Conservation (phyloP, 2,113 vertebrate species). For the Zapus hudsonius region DNA sequence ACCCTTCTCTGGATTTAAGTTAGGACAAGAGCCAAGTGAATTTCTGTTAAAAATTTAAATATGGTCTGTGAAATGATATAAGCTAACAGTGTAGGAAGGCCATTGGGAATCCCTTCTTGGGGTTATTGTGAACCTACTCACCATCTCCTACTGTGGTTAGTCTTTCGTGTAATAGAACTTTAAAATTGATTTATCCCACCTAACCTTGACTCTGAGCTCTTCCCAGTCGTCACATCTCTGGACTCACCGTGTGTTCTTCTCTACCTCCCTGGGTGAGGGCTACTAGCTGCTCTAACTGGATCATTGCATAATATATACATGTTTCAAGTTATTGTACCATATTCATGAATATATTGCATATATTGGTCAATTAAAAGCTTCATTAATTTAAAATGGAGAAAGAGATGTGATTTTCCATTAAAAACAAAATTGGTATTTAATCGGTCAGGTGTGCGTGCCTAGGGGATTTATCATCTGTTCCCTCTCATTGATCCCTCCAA, state of each 20-base stretch:
- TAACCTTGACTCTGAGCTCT: neutral
- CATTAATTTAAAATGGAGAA: too few relatives aligned
- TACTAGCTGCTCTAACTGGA: neutral
- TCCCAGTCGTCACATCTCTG: neutral
- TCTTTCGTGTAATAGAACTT: neutral
- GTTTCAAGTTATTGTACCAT: neutral
- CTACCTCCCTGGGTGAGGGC: neutral
- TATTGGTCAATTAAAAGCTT: too few relatives aligned
- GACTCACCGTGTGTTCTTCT: neutral
- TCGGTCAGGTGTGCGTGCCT: too few relatives aligned
- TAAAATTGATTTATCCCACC: neutral
- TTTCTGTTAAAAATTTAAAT: slow-evolving; percentile 5
- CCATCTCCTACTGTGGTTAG: neutral
- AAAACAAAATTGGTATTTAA: too few relatives aligned
- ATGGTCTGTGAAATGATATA: neutral
- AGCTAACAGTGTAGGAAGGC: neutral
- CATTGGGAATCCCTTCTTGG: neutral
- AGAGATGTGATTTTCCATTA: too few relatives aligned
- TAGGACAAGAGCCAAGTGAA: neutral
- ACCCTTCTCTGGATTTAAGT: neutral
- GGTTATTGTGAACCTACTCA: neutral
- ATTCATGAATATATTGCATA: too few relatives aligned
- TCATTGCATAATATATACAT: neutral
- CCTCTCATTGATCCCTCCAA: too few relatives aligned
- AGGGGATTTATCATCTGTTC: too few relatives aligned